Evolutionary conservation across 2,113 vertebrate species (phyloP), one percentile per base, ranked within the genome.

Genomic region (Leucosticte australis): DNA sequence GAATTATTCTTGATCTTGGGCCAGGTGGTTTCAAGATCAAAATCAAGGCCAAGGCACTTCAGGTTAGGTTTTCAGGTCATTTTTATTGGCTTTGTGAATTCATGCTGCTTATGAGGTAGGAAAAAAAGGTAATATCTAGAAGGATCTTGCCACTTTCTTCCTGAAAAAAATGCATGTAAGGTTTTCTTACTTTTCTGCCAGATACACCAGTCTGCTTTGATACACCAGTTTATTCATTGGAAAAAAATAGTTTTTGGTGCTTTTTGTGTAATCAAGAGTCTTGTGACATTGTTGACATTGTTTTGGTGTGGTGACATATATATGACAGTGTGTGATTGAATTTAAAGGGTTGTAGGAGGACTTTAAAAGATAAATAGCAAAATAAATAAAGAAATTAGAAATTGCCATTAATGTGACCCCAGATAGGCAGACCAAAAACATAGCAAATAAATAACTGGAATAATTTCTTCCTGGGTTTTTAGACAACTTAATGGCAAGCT

Each of bases 1-100:
- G 68, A 95, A 73, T 60, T 2, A 31, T 89, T 93, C 31, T 93
- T 90, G 76, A 62, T n/a, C 52, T 92, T 84, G 53, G 53, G 30
- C 80, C 83, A 84, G 83, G 60, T 89, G 93, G 71, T 87, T 95
- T 93, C 65, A 89, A 94, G 91, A 95, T 87, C 80, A 89, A 71
- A 93, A 94, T 90, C 60, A 76, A 93, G 90, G 80, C 83, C 93
- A 89, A 55, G 18, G 53, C 44, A 64, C 65, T 89, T 50, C 41
- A 84, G 23, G 83, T 33, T 64, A 53, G 28, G 7, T 90, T 93
- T 93, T 28, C 49, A 87, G 88, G 90, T 92, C 4, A 60, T 82
- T 90, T 90, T 90, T 83, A 21, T 79, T 10, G 3, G 11, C 76
- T 90, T 68, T 67, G 41, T 74, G 81, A 90, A 69, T 75, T 47